Percentiles rank a stretch among this genome's conserved stretches.
phyloP scores from a whole-genome alignment of 1,140 invertebrate genomes.

The Contarinia nasturtii region DNA sequence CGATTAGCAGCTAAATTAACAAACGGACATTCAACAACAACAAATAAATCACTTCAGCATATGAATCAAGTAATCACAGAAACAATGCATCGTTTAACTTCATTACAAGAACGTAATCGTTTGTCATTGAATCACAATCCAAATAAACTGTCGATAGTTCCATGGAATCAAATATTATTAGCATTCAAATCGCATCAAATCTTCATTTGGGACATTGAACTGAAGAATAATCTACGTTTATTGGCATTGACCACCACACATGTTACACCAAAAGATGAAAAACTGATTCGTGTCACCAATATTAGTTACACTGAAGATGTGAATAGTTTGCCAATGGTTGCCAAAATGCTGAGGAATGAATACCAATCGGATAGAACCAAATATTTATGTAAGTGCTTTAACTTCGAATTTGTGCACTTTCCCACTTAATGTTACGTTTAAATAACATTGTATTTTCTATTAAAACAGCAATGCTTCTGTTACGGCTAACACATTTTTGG shows the following conservation, averaged over 20 bases:
- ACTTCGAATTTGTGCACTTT: neutral
- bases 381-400: slow-evolving; percentile 13
- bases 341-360: slow-evolving; percentile 12
- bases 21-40: neutral
- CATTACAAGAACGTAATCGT: neutral
- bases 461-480: neutral
- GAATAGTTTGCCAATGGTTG: slow-evolving; percentile 10
- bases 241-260: slow-evolving; percentile 16
- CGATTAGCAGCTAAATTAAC: neutral
- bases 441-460: neutral
- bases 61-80: neutral
- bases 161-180: slow-evolving; percentile 18
- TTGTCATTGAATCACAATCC: neutral
- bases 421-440: neutral
- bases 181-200: slow-evolving; percentile 14
- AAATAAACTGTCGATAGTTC: slow-evolving; percentile 13
- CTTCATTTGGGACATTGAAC: slow-evolving; percentile 18
- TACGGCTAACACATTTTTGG: neutral
- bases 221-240: slow-evolving; percentile 10
- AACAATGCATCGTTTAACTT: slow-evolving; percentile 1
- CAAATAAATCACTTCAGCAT: neutral
- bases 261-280: slow-evolving; percentile 15
- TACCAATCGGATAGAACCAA: slow-evolving; percentile 10
- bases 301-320: slow-evolving; percentile 7
- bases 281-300: slow-evolving; percentile 15